Conservation (phyloP, 1,140 invertebrate species). For the honey bee (Apis mellifera) region DNA sequence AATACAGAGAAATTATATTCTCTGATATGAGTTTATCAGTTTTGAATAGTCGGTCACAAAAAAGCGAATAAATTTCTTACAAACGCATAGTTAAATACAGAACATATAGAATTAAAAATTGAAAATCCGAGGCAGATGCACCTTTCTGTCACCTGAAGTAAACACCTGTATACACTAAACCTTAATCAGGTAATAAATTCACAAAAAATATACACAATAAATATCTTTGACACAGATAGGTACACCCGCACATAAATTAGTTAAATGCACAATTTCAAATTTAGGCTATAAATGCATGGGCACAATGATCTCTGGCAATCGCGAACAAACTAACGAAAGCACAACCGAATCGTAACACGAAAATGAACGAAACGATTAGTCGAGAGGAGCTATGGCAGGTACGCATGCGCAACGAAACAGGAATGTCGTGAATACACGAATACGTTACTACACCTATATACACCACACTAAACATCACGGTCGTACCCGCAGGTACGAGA, state of each 20-base stretch:
- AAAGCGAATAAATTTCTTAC: neutral
- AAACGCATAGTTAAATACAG: neutral
- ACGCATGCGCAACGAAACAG: conserved; percentile 64
- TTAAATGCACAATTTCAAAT: neutral
- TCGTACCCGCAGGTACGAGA: conserved; percentile 68
- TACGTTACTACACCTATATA: conserved; percentile 41
- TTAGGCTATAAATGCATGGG: neutral
- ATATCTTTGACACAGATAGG: neutral
- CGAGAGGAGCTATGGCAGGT: conserved; percentile 45
- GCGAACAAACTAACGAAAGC: conserved; percentile 43
- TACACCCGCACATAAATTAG: neutral
- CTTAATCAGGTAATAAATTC: conserved; percentile 21
- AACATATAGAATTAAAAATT: neutral
- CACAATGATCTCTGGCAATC: conserved; percentile 34
- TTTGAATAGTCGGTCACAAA: conserved; percentile 4
- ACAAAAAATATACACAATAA: conserved; percentile 8
- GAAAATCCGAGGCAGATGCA: conserved; percentile 37
- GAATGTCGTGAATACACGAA: conserved; percentile 44
- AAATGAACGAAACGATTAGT: conserved; percentile 57
- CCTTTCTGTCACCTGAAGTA: conserved; percentile 44
- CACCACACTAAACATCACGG: conserved; percentile 51
- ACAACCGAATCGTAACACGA: conserved; percentile 49
- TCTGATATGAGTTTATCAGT: neutral
- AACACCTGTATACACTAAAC: conserved; percentile 44
- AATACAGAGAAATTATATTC: conserved; percentile 13